Conservation (phyloP, 1,140 invertebrate species). For the Platorchestia sp. region DNA sequence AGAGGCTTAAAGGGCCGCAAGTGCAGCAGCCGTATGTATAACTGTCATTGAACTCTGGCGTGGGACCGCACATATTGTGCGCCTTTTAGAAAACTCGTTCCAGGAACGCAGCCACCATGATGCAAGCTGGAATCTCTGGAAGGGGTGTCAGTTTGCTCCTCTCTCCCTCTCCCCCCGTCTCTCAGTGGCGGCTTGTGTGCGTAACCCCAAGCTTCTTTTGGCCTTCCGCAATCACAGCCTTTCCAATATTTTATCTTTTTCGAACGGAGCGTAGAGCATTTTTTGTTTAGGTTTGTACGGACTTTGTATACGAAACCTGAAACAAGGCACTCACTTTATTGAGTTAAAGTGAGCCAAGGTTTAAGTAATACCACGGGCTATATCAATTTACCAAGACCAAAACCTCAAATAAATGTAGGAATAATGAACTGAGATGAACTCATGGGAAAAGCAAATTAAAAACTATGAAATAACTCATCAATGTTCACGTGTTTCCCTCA, state of each 20-base stretch:
- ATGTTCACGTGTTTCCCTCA: no score
- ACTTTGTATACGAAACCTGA: background rate
- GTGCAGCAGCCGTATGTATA: background rate
- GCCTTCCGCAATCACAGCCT: background rate
- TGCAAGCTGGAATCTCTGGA: background rate
- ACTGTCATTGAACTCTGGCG: background rate
- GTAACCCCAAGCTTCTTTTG: background rate
- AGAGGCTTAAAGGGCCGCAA: background rate
- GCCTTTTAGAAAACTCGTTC: conserved; percentile 7
- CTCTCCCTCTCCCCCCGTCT: background rate
- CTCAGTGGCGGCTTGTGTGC: background rate
- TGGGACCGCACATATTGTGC: background rate
- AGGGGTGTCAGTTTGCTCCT: background rate
- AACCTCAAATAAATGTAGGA: no score
- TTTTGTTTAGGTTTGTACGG: background rate
- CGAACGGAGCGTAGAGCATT: background rate
- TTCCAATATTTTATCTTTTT: background rate
- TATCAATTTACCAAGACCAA: no score
- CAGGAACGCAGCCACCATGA: background rate
- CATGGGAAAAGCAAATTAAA: no score
- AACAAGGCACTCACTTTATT: background rate
- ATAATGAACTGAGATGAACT: no score
- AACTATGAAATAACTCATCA: no score
- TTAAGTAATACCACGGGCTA: no score
- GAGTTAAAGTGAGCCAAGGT: background rate